Base-by-base conservation (phyloP, 2,888 invertebrate genomes). In the Rhabditoides inermis region DNA sequence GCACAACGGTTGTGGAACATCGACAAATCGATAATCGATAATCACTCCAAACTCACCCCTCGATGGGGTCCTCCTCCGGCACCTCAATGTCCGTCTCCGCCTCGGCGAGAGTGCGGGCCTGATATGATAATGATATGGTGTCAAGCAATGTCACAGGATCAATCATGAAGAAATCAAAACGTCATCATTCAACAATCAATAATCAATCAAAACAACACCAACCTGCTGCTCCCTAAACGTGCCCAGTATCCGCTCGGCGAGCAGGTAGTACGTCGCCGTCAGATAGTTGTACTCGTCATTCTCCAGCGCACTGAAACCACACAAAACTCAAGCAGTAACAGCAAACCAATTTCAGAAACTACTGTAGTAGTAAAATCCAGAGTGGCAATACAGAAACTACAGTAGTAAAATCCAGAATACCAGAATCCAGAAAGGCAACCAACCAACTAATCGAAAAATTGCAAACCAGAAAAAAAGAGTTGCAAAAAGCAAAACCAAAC, bases 211-310 rank as follows among this genome's bases (percentile, higher is more conserved):
- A n/a, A n/a, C n/a, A n/a, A n/a, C n/a, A n/a, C n/a, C n/a, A n/a
- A n/a, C 76, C 56, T 73, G 70, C 53, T 85, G 85, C 69, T 84
- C 86, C 70, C 88, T 83, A 75, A 70, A 69, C 5, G 64, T 84
- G 61, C 87, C 83, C 40, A 98, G 81, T 77, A 90, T 88, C 62
- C 90, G 83, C 80, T 98, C 98, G 15, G 92, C 94, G 69, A 98
- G 81, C 68, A 98, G 82, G 80, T 88, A 98, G 80, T 94, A 98
- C 22, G 95, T 98, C 44, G 95, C 95, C 28, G 95, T 94, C 73
- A 98, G 87, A 79, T 98, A 91, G 81, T 91, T 91, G 80, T 98
- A 98, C 76, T 90, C 90, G 80, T 94, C 89, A 77, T 86, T 87
- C 76, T 92, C 90, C 74, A 98, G 81, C 51, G 90, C 87, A 61